These are phyloP conservation scores for Cherax quadricarinatus DNA, from an alignment of 1,140 invertebrate genomes.

Conservation along the genomic window DNA sequence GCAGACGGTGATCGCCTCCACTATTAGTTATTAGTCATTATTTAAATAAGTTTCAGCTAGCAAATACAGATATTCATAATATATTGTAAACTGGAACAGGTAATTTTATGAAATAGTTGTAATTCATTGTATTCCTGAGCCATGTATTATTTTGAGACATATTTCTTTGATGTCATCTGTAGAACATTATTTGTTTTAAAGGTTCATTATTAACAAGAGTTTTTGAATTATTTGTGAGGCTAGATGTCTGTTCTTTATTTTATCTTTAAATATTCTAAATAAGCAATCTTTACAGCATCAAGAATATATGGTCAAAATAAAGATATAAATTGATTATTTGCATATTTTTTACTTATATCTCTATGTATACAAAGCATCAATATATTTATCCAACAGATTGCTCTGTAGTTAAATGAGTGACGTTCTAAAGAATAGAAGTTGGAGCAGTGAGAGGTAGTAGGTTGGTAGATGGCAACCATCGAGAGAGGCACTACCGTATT, in stretches of 20 bases:
- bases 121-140: slow-evolving; percentile 4
- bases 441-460: too few species aligned
- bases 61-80: neutral
- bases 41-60: neutral
- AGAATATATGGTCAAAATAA: neutral
- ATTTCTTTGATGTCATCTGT: neutral
- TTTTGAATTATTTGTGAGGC: neutral
- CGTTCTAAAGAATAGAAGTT: too few species aligned
- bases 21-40: slow-evolving; percentile 19
- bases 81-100: neutral
- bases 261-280: neutral
- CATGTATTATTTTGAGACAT: neutral
- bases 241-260: neutral
- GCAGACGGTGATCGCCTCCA: slow-evolving; percentile 67
- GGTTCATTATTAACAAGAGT: neutral
- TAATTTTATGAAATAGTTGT: neutral
- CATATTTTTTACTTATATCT: neutral
- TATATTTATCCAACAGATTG: too few species aligned
- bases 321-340: neutral
- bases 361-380: neutral
- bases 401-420: too few species aligned
- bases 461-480: too few species aligned
- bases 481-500: too few species aligned
- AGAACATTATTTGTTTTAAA: neutral
- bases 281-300: neutral